Percentiles rank a stretch among this genome's conserved stretches.
phyloP scores from a whole-genome alignment of 2,888 invertebrate genomes.

The Anticlea derivata region DNA sequence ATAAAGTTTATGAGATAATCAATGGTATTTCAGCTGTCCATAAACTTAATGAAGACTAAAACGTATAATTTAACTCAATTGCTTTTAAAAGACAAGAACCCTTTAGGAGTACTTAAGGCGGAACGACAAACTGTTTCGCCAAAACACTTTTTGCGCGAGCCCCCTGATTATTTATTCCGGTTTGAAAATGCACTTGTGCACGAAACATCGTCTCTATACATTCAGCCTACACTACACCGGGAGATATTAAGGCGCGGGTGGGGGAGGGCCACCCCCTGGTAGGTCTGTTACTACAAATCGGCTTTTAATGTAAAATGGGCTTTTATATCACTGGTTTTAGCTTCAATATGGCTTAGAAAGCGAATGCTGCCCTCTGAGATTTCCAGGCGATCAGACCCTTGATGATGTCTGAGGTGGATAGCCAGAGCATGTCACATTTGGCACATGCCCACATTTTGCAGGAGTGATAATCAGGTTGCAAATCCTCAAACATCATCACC shows the following conservation, averaged over 20 bases:
- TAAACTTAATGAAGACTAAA: neutral
- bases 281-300: conserved; percentile 10
- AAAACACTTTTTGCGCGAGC: conserved; percentile 38
- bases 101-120: conserved; percentile 14
- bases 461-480: no score
- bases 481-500: no score
- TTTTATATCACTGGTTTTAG: conserved; percentile 1
- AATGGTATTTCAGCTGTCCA: neutral
- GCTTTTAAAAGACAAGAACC: conserved; percentile 16
- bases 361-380: no score
- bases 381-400: no score
- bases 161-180: conserved; percentile 57
- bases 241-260: conserved; percentile 55
- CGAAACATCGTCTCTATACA: conserved; percentile 60
- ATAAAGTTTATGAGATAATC: no score
- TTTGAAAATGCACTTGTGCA: conserved; percentile 65
- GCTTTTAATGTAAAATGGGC: no score
- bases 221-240: conserved; percentile 61
- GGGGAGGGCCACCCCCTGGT: conserved; percentile 15
- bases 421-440: no score
- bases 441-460: no score
- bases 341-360: conserved; percentile 1
- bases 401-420: no score
- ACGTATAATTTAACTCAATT: neutral
- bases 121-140: conserved; percentile 30